Evolutionary conservation across 2,888 invertebrate species (phyloP), one percentile per base, ranked within the genome.

Genomic region (Nasonovia ribisnigri): DNA sequence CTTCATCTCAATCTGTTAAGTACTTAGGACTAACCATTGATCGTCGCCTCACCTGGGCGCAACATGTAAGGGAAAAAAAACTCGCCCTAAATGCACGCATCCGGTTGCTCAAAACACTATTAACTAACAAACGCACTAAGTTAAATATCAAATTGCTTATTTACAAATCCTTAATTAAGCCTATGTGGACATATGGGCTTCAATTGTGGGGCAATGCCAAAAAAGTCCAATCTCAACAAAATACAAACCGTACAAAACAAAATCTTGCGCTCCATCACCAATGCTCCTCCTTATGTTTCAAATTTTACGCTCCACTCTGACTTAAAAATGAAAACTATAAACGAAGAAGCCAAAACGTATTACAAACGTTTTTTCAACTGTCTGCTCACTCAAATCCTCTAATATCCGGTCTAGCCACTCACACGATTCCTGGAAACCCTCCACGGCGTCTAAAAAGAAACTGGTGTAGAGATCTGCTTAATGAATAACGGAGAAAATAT

Each of bases 141-240:
- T 84, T 84, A 84, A 84, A 60, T 29, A 60, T 57, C 10, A 57
- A 57, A 57, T 10, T 57, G 57, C 57, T 29, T 10, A 57, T 57
- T 42, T 84, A 84, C 42, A 84, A 36, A 84, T 84, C 84, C 42
- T 84, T 84, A 84, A 84, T 84, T 84, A 84, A 84, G 42, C 84
- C 43, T 43, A 84, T 42, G 6, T 36, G 36, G n/a, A 77, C 36
- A 77, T 36, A 77, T 36, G 36, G 36, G 4, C 77, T 36, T 10
- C 60, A 60, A 29, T 0, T 60, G 0, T 60, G 57, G 29, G 29
- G 29, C 10, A 60, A 60, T 60, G 10, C 29, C 29, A 60, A 60
- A 60, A 60, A 29, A 60, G n/a, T 29, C 29, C 3, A 60, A 60
- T 60, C 11, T 60, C 29, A 57, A 57, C 29, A 57, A 29, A 57